These are phyloP conservation scores for Trachymyrmex septentrionalis DNA, from an alignment of 1,140 invertebrate genomes.

Conservation along the genomic window DNA sequence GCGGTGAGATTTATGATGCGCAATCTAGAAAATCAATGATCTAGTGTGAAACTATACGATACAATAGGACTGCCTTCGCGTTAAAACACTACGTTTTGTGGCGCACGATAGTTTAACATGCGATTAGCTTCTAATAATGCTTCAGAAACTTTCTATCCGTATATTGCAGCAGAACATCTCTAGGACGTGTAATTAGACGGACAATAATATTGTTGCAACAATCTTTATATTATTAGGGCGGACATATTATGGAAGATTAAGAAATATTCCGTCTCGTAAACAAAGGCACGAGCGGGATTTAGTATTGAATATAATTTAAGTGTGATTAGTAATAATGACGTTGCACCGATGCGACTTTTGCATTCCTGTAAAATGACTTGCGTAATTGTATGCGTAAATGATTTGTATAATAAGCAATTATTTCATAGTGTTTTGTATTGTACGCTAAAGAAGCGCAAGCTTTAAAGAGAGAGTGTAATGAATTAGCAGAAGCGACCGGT, in stretches of 20 bases:
- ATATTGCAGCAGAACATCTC: conserved; percentile 9
- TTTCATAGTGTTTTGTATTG: conserved; percentile 38
- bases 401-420: neutral
- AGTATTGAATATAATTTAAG: neutral
- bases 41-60: neutral
- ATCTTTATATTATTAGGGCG: neutral
- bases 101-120: conserved; percentile 34
- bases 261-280: neutral
- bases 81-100: conserved; percentile 39
- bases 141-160: conserved; percentile 60
- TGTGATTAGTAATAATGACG: neutral
- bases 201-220: neutral
- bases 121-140: conserved; percentile 59
- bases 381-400: no score
- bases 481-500: conserved; percentile 67
- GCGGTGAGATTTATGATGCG: neutral
- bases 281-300: neutral
- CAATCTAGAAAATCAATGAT: neutral
- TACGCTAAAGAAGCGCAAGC: conserved; percentile 23
- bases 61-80: neutral
- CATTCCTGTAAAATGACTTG: neutral
- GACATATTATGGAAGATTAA: neutral
- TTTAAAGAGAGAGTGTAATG: conserved; percentile 69
- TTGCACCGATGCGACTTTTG: neutral
- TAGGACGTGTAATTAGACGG: neutral